These are phyloP conservation scores for Hylia prasina DNA, from an alignment of 2,113 vertebrate species.

Conservation along the genomic window DNA sequence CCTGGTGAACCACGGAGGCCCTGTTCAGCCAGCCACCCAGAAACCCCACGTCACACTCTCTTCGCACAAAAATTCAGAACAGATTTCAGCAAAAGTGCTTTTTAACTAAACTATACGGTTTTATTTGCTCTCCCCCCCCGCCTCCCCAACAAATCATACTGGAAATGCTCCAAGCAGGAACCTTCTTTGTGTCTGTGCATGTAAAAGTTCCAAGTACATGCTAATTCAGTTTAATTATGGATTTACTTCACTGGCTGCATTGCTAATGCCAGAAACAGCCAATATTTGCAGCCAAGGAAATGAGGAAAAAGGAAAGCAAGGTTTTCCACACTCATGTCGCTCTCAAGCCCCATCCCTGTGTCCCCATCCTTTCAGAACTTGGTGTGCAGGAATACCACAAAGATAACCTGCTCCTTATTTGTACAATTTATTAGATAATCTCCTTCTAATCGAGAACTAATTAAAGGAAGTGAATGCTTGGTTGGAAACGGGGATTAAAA, in stretches of 20 bases:
- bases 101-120: background rate
- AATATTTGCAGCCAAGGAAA: constrained; percentile 14
- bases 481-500: constrained; percentile 68
- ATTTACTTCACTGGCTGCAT: constrained; percentile 41
- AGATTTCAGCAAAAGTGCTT: background rate
- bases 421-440: constrained; percentile 74
- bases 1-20: background rate
- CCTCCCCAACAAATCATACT: background rate
- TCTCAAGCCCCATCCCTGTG: background rate
- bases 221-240: constrained; percentile 64
- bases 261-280: background rate
- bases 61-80: background rate
- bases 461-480: constrained; percentile 72
- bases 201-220: constrained; percentile 31
- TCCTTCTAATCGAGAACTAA: constrained; percentile 70
- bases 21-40: background rate
- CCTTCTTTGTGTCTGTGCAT: constrained; percentile 18
- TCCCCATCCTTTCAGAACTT: constrained; percentile 8
- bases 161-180: constrained; percentile 32
- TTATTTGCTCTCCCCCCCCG: background rate
- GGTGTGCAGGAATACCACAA: background rate
- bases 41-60: background rate
- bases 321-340: background rate
- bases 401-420: constrained; percentile 61
- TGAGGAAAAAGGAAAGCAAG: background rate